Conservation (phyloP, 2,888 invertebrate genomes). For the Scaptomyza parva region DNA sequence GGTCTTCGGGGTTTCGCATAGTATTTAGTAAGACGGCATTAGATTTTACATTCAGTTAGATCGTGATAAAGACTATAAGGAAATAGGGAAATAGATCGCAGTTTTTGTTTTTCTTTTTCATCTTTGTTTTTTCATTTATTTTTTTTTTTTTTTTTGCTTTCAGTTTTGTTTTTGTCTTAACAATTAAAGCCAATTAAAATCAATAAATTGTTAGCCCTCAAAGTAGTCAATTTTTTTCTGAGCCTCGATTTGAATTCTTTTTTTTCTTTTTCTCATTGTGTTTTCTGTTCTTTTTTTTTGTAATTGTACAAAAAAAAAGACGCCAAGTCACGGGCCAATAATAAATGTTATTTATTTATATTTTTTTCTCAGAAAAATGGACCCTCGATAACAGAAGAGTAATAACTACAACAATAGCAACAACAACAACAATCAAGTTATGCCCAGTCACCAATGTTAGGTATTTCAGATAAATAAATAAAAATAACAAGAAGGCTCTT, state of each 20-base stretch:
- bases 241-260: slow-evolving; percentile 19
- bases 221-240: slow-evolving; percentile 9
- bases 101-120: neutral
- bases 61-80: slow-evolving; percentile 44
- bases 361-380: slow-evolving; percentile 57
- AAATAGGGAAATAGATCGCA: slow-evolving; percentile 7
- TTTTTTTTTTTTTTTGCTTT: no score
- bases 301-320: no score
- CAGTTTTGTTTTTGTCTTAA: slow-evolving; percentile 8
- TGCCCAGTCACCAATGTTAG: slow-evolving; percentile 16
- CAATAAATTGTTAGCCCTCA: slow-evolving; percentile 66
- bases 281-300: slow-evolving; percentile 15
- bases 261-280: neutral
- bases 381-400: slow-evolving; percentile 62
- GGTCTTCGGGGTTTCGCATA: slow-evolving; percentile 1
- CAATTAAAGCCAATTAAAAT: slow-evolving; percentile 73
- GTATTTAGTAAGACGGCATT: neutral
- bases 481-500: no score
- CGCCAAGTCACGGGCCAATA: slow-evolving; percentile 59
- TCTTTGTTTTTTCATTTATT: neutral
- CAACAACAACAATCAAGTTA: slow-evolving; percentile 32
- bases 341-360: slow-evolving; percentile 42
- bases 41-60: slow-evolving; percentile 29
- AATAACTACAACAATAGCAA: slow-evolving; percentile 14
- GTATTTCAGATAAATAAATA: slow-evolving; percentile 16